phyloP scores from a whole-genome alignment of 1,140 invertebrate genomes.

The Maconellicoccus hirsutus region DNA sequence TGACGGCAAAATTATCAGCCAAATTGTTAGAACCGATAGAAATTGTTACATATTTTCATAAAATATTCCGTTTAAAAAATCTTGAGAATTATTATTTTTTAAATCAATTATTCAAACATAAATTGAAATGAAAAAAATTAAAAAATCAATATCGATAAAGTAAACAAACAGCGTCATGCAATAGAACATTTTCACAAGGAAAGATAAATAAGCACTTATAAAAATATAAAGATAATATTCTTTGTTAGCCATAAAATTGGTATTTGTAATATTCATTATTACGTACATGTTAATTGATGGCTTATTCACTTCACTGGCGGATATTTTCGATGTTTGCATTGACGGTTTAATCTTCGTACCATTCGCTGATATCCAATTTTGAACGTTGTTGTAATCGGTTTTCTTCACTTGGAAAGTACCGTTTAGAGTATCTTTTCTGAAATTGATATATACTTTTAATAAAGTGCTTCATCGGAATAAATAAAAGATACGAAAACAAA shows the following conservation, averaged over 20 bases:
- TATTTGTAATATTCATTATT: background rate
- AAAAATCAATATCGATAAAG: no score
- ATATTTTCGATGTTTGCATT: background rate
- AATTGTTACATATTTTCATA: no score
- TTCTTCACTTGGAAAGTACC: background rate
- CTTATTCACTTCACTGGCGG: background rate
- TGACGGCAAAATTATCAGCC: no score
- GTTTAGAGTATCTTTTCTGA: background rate
- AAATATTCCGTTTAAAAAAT: no score
- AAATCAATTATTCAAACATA: no score
- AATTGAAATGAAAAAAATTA: no score
- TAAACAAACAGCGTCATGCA: no score
- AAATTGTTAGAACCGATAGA: no score
- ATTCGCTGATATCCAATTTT: conserved; percentile 6
- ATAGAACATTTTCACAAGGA: background rate
- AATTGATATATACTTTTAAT: no score
- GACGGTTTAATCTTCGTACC: background rate
- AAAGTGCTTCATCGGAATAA: no score
- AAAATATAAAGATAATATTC: background rate
- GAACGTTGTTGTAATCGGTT: background rate
- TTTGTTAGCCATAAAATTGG: background rate
- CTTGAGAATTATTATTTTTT: no score
- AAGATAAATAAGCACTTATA: background rate
- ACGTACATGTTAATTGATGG: background rate
- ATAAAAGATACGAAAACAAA: no score